These are phyloP conservation scores for Haliclona indistincta DNA, from an alignment of 37 sponge, comb jelly and placozoan species.

Conservation along the genomic window DNA sequence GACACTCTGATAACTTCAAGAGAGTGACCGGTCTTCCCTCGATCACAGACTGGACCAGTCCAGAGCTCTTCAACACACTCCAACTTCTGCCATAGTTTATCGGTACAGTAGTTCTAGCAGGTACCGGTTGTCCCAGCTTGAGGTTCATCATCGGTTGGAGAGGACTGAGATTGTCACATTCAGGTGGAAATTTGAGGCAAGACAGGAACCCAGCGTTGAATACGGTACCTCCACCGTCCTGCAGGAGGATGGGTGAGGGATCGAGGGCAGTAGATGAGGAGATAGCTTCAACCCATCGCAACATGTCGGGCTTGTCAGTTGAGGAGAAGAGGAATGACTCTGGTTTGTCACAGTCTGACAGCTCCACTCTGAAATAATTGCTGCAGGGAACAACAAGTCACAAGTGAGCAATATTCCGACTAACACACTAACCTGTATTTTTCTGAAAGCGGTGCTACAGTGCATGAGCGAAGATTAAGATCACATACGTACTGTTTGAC, in stretches of 20 bases:
- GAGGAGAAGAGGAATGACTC: constrained; percentile 6
- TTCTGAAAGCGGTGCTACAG: constrained; percentile 12
- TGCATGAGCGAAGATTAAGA: constrained; percentile 30
- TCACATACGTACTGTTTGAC: constrained; percentile 53
- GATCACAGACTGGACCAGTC: constrained; percentile 59
- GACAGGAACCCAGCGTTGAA: constrained; percentile 52
- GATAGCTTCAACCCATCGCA: constrained; percentile 73
- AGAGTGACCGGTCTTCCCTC: constrained; percentile 46
- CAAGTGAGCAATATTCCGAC: neutral
- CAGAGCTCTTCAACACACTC: constrained; percentile 66
- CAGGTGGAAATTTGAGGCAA: constrained; percentile 39
- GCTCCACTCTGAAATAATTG: constrained; percentile 26
- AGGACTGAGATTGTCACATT: neutral
- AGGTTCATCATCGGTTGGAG: constrained; percentile 14
- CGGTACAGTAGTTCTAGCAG: constrained; percentile 22
- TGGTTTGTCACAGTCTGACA: neutral
- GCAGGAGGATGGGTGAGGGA: constrained; percentile 57
- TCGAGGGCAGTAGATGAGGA: constrained; percentile 29
- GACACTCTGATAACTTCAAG: constrained; percentile 25
- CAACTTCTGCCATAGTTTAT: constrained; percentile 67
- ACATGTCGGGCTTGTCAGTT: constrained; percentile 39
- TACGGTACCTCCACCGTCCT: constrained; percentile 53
- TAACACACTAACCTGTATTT: constrained; percentile 47
- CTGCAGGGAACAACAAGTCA: neutral
- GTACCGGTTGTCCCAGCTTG: constrained; percentile 6